Evolutionary conservation across 2,113 vertebrate species (phyloP), one percentile per base, ranked within the genome.

Genomic region (Cariama cristata): DNA sequence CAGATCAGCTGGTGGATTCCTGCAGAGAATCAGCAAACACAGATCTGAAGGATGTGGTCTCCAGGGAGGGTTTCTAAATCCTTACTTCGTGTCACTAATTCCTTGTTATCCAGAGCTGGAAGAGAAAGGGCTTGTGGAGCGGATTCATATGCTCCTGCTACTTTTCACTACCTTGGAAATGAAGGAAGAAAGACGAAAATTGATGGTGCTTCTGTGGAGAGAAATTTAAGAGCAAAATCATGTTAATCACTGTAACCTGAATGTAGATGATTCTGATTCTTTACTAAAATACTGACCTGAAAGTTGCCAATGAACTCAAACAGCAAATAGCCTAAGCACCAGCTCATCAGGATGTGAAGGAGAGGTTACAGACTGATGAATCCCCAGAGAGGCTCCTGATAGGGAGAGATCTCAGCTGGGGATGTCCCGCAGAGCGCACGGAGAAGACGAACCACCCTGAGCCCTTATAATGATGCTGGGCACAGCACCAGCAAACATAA

Each of bases 11-110:
- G 0, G 83, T 42, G 86, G 82, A 90, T 95, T 75, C 96, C 93
- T 79, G 85, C 81, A 71, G 97, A 85, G 94, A 90, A 95, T 89
- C 73, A 96, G 92, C 94, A 97, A 96, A 95, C 74, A 88, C 66
- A 76, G 79, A 91, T 90, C 94, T 94, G 83, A 96, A 88, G 82
- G 84, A 96, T 81, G 71, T 0, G 0, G 74, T 62, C 87, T 90
- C 86, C 45, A 62, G 40, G 73, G 84, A 92, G 66, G 58, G 71
- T 49, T 92, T 94, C 60, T 76, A 66, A 93, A 91, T 88, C 94
- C 82, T 92, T 81, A 45, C 33, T 90, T 89, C 14, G 0, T 64
- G 68, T 96, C 52, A 68, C 66, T 93, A 90, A 94, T 81, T 90
- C 84, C 71, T 60, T 45, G 40, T 92, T 96, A 85, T 90, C 88